Percentiles rank a stretch among this genome's conserved stretches.
Conservation (phyloP, 1,140 invertebrate species). For the Procambarus virginalis region DNA sequence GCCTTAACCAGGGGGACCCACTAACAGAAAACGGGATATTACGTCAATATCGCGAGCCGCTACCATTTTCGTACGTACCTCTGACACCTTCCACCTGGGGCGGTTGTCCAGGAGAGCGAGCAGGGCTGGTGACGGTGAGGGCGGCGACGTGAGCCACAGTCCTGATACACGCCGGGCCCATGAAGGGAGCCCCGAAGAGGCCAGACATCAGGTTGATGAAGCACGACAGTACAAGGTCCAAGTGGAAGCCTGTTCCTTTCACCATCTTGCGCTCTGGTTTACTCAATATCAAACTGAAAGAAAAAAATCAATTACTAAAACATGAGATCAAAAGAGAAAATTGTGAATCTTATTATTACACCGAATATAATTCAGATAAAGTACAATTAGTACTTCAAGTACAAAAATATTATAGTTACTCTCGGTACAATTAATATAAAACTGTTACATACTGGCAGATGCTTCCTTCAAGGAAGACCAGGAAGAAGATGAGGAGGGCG, state of each 20-base stretch:
- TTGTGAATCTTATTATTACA: no score
- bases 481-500: constrained; percentile 92
- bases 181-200: constrained; percentile 92
- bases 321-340: no score
- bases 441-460: constrained; percentile 88
- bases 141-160: constrained; percentile 94
- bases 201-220: constrained; percentile 86
- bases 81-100: constrained; percentile 92
- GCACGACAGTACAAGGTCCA: constrained; percentile 93
- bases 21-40: no score
- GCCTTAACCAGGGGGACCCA: no score
- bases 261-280: constrained; percentile 93
- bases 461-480: constrained; percentile 78
- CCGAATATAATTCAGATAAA: no score
- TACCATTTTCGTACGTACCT: constrained; percentile 75
- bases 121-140: no score
- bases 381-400: no score
- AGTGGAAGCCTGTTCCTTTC: constrained; percentile 96
- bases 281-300: constrained; percentile 87
- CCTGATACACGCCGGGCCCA: constrained; percentile 95
- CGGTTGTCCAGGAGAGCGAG: constrained; percentile 81
- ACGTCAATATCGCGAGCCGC: no score
- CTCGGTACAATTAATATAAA: background rate
- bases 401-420: no score
- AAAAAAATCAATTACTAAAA: background rate